Conservation (phyloP, 2,797 vertebrate species). For the Sebastes miniatus region DNA sequence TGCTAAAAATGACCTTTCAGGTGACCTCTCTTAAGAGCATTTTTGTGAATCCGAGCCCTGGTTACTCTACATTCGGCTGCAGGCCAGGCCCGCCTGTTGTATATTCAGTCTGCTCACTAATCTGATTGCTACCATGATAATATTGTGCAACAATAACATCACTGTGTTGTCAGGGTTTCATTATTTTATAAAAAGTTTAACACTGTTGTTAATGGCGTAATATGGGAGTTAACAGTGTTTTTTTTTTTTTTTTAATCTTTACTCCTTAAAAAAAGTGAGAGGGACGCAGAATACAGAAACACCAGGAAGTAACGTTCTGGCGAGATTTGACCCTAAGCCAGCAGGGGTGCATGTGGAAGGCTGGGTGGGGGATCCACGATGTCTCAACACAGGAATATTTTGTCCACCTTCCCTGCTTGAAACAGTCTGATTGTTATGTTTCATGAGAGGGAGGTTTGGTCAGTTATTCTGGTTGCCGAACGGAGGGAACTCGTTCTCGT, state of each 20-base stretch:
- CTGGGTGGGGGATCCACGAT: background rate
- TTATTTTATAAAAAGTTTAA: constrained; percentile 18
- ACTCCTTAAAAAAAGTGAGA: constrained; percentile 31
- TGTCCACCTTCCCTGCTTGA: constrained; percentile 34
- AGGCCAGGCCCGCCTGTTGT: background rate
- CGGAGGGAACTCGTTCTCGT: constrained; percentile 94
- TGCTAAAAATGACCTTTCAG: background rate
- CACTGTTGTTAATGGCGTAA: constrained; percentile 22
- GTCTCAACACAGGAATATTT: constrained; percentile 38
- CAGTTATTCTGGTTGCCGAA: constrained; percentile 89
- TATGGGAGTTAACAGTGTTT: background rate
- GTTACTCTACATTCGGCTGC: background rate
- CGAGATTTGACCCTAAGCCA: constrained; percentile 49
- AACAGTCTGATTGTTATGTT: constrained; percentile 40
- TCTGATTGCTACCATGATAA: constrained; percentile 13
- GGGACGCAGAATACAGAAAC: constrained; percentile 36
- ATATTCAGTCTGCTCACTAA: constrained; percentile 1
- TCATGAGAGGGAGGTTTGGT: constrained; percentile 43
- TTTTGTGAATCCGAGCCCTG: constrained; percentile 9
- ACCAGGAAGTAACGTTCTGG: constrained; percentile 44
- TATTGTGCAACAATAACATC: background rate
- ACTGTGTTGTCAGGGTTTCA: constrained; percentile 12
- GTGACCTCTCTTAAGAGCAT: background rate
- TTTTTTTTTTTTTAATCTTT: background rate
- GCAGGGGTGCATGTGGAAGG: constrained; percentile 37